Evolutionary conservation across 2,888 invertebrate genomes (phyloP).

Genomic region (Macaria notata): DNA sequence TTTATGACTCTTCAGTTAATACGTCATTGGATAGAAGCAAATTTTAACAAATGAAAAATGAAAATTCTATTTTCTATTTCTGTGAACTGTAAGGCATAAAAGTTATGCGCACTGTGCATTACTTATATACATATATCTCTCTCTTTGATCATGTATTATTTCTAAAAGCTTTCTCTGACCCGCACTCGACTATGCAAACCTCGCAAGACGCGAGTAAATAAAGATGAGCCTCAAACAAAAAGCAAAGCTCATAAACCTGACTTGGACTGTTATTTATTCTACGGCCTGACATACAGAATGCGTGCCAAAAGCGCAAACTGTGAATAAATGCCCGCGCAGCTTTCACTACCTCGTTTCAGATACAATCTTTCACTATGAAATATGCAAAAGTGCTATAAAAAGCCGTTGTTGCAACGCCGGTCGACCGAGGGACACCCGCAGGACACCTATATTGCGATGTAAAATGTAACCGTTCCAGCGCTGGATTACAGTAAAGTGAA

Average conservation of each 20-base stretch:
- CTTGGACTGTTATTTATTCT: background rate
- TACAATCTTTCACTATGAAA: conserved; percentile 32
- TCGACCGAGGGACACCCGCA: conserved; percentile 39
- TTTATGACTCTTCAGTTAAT: too few species aligned
- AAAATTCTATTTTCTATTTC: too few species aligned
- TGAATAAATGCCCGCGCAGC: conserved; percentile 13
- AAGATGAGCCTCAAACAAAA: conserved; percentile 9
- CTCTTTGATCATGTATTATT: too few species aligned
- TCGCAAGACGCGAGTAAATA: conserved; percentile 1
- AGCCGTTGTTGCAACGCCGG: conserved; percentile 39
- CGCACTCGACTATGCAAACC: conserved; percentile 6
- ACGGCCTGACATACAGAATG: background rate
- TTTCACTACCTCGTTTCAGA: conserved; percentile 21
- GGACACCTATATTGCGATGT: conserved; percentile 44
- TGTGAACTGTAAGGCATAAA: too few species aligned
- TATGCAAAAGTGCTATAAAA: conserved; percentile 40
- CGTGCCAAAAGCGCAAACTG: conserved; percentile 14
- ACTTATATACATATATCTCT: too few species aligned
- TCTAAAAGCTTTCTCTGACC: conserved; percentile 1
- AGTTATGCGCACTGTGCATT: too few species aligned
- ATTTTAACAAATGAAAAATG: too few species aligned
- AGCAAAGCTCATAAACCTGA: conserved; percentile 7
- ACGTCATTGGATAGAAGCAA: too few species aligned
- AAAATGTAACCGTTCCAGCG: conserved; percentile 26
- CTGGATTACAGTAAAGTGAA: conserved; percentile 8